Base-by-base conservation (phyloP, 53 echinoderm and acorn worm genomes). In the Glandiceps talaboti region DNA sequence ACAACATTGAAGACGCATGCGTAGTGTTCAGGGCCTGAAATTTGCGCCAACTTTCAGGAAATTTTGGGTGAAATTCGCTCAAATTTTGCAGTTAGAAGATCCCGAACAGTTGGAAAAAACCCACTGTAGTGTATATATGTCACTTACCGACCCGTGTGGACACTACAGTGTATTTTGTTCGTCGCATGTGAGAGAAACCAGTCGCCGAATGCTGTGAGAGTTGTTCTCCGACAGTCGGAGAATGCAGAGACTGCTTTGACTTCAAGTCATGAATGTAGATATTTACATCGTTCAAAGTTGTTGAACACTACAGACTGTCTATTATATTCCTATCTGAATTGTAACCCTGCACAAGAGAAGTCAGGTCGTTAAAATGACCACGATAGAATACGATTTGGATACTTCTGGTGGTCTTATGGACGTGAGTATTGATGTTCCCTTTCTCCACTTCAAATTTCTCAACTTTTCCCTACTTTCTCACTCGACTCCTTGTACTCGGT, bases 381-480 rank as follows among this genome's bases (percentile, higher is more conserved):
- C 97, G 31, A 89, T 96, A 32, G 86, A 88, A 80, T 95, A 96
- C 85, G 97, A 96, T 77, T 81, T 95, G 92, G 97, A 96, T 64
- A 96, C 97, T 73, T 92, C 97, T 33, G 97, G 97, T 33, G 92
- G 92, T 25, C 91, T 96, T 28, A 96, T 96, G 97, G 88, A 90
- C 75, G 97, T 96, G 87, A 91, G 90, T 90, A 79, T 32, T 74
- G 32, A 26, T 1, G 25, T 27, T 26, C 27, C 73, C 28, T 79
- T 32, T 74, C 1, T 26, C 6, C 31, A n/a, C 10, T 6, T 1
- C 20, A 1, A 32, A 28, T 28, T 26, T 73, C 79, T 27, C 29
- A 26, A 76, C 64, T 45, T 45, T 45, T 45, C 64, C 64, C 64
- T 20, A 45, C 64, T 82, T 76, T 75, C 82, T 82, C 33, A 79